These are phyloP conservation scores for Clarias platycephalus DNA, from an alignment of 2,797 vertebrate genomes.

Conservation along the genomic window DNA sequence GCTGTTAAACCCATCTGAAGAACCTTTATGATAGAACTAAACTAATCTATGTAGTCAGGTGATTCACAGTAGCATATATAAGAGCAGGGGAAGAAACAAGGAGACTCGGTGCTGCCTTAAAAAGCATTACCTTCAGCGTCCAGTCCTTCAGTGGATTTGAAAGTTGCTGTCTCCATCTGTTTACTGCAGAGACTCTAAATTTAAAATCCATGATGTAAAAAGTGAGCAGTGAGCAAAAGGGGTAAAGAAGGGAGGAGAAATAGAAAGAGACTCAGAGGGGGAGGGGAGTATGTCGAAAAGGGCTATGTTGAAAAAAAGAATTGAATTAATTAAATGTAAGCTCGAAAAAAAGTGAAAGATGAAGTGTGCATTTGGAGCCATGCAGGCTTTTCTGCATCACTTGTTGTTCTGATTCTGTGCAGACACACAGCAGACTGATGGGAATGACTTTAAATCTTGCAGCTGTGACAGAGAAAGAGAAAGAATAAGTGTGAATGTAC, in stretches of 20 bases:
- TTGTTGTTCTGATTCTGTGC: not conserved
- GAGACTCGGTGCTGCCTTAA: not conserved
- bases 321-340: not conserved
- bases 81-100: not conserved
- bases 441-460: not conserved
- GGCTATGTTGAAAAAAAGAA: not conserved
- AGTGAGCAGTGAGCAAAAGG: no score
- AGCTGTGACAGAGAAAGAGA: not conserved
- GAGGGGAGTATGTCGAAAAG: not conserved
- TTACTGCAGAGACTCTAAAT: not conserved
- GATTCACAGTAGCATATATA: not conserved
- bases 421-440: conserved; percentile 9
- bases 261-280: no score
- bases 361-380: not conserved
- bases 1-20: not conserved
- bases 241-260: not conserved
- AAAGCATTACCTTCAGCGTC: not conserved
- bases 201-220: not conserved
- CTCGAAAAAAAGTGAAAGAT: not conserved
- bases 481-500: not conserved
- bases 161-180: not conserved
- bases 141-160: not conserved
- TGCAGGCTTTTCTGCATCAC: not conserved
- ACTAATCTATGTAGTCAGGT: not conserved
- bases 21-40: not conserved